Base-by-base conservation (phyloP, 2,888 invertebrate genomes). In the Cenopis cana region DNA sequence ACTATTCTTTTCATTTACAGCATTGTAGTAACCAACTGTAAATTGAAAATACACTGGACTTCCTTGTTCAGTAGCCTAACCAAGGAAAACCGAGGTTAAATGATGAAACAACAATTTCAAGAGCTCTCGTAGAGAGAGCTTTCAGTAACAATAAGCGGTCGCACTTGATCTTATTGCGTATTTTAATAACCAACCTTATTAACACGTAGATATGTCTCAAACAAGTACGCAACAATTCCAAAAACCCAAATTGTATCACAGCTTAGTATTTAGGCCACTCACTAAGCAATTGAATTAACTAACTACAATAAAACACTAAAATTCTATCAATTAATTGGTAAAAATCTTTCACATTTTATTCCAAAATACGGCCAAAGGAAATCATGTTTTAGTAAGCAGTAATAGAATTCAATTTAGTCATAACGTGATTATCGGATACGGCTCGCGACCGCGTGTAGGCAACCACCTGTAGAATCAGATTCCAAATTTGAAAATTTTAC, bases 401-500 rank as follows among this genome's bases (percentile, higher is more conserved):
- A n/a, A 50, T 67, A 71, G 54, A 61, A 55, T 38, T 38, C 36
- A 66, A 61, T 46, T 49, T 70, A 6, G 52, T 10, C 70, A 67
- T 71, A 54, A 60, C 54, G 62, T 24, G 65, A 46, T 62, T 65
- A 60, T 60, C 17, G 50, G 18, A 41, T 20, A 20, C 41, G 9
- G 18, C 29, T 17, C 61, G 60, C 11, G 67, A 41, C 65, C 41
- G 69, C 74, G 77, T 77, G 75, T 73, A 74, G 66, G 68, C 74
- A 75, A 75, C 76, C 81, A 82, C 81, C 81, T 83, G 82, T 83
- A 78, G 82, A 54, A 38, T 6, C 18, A 1, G 10, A 80, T 77
- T 80, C 75, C 33, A 69, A 75, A 69, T 73, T 74, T 41, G 56
- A 74, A 64, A 68, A 36, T 49, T 17, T 36, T 6, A 41, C 3